Conservation (phyloP, 2,888 invertebrate species). For the Drosophila ustulata region DNA sequence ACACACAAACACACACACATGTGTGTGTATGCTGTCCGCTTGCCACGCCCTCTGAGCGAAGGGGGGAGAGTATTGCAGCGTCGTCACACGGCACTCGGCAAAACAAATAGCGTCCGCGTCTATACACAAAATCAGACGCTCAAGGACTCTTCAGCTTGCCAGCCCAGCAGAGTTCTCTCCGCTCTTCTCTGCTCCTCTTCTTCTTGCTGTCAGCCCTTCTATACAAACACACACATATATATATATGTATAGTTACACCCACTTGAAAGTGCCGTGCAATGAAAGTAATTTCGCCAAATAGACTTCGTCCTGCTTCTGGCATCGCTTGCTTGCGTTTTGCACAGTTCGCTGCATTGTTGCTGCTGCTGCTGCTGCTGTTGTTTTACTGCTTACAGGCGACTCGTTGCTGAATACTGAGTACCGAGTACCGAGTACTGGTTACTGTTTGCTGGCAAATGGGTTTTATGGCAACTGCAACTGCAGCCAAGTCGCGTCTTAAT, state of each 20-base stretch:
- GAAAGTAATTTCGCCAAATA: slow-evolving; percentile 80
- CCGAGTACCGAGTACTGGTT: slow-evolving; percentile 7
- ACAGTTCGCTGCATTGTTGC: slow-evolving; percentile 49
- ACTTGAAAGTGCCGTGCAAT: slow-evolving; percentile 72
- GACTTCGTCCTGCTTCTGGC: slow-evolving; percentile 56
- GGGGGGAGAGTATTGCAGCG: slow-evolving; percentile 9
- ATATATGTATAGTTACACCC: slow-evolving; percentile 38
- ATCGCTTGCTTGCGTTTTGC: slow-evolving; percentile 40
- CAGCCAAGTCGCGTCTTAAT: not conserved
- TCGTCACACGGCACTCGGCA: slow-evolving; percentile 41
- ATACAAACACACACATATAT: slow-evolving; percentile 6
- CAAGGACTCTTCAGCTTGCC: slow-evolving; percentile 80
- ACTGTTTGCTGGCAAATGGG: slow-evolving; percentile 10
- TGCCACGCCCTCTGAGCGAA: slow-evolving; percentile 34
- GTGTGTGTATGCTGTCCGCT: slow-evolving; percentile 22
- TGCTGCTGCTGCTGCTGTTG: not conserved
- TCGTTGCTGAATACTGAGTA: slow-evolving; percentile 22
- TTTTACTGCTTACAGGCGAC: slow-evolving; percentile 15
- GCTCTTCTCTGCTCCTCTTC: slow-evolving; percentile 9
- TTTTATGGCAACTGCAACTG: slow-evolving; percentile 1
- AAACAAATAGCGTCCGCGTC: slow-evolving; percentile 78
- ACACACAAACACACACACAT: not conserved
- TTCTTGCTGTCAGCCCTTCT: slow-evolving; percentile 27
- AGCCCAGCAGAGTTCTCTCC: slow-evolving; percentile 14
- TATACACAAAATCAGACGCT: slow-evolving; percentile 82